These are phyloP conservation scores for Arothron firmamentum DNA, from an alignment of 2,113 vertebrate species.

Conservation along the genomic window DNA sequence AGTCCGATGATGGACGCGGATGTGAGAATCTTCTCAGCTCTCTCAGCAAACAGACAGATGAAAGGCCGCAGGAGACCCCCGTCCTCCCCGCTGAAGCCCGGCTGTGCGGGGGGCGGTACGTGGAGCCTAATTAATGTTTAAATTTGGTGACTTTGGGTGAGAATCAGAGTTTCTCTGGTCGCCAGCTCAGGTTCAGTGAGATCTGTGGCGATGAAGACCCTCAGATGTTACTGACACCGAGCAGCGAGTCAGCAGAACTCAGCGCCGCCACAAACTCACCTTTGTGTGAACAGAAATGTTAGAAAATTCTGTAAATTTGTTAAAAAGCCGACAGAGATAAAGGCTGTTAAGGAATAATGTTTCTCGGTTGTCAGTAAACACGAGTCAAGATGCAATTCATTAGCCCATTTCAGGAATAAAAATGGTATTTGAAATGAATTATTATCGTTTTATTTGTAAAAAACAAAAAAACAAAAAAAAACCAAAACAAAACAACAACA, in stretches of 20 bases:
- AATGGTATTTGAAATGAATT: no score
- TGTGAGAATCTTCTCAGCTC: slow-evolving; percentile 37
- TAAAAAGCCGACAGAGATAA: no score
- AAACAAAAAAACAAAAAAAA: no score
- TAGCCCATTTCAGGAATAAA: no score
- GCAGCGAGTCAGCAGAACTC: not conserved
- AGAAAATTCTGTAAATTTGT: not conserved
- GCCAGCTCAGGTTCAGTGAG: slow-evolving; percentile 25
- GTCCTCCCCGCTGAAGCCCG: slow-evolving; percentile 7
- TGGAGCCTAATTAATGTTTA: slow-evolving; percentile 60
- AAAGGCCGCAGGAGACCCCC: slow-evolving; percentile 31
- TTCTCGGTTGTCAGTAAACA: no score
- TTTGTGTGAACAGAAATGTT: slow-evolving; percentile 30
- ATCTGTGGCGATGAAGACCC: slow-evolving; percentile 11
- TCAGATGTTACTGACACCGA: slow-evolving; percentile 49
- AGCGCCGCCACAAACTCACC: no score
- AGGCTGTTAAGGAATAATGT: no score
- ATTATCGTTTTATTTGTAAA: no score
- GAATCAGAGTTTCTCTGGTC: slow-evolving; percentile 34
- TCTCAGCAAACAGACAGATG: slow-evolving; percentile 65
- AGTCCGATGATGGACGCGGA: no score
- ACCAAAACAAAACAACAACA: no score
- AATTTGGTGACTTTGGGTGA: slow-evolving; percentile 55
- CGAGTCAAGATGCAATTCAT: no score
- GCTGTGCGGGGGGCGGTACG: slow-evolving; percentile 37